These are phyloP conservation scores for Drosophila gunungcola DNA, from an alignment of 1,140 invertebrate species.

Conservation along the genomic window DNA sequence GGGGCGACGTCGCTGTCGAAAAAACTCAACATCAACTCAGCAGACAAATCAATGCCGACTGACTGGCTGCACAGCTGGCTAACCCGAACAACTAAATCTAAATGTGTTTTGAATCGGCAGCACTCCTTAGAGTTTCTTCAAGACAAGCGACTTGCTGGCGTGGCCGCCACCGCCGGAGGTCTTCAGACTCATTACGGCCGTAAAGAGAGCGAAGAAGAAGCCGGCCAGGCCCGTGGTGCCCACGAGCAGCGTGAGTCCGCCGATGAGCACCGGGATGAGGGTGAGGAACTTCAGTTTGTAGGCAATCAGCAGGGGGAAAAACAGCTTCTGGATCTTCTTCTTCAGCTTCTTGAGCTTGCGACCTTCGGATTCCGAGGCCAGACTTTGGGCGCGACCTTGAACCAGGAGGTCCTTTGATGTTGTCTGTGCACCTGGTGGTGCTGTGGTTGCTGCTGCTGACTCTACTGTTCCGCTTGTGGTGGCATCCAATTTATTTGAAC, in stretches of 20 bases:
- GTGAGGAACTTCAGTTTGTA: conserved; percentile 94
- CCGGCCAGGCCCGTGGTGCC: conserved; percentile 91
- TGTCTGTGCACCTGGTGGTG: neutral
- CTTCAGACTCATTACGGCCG: conserved; percentile 87
- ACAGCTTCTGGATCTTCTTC: conserved; percentile 88
- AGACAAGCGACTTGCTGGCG: conserved; percentile 69
- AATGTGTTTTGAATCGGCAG: conserved; percentile 7
- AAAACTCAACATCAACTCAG: conserved; percentile 17
- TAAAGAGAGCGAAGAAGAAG: conserved; percentile 94
- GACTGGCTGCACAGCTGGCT: neutral
- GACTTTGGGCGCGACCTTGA: conserved; percentile 66
- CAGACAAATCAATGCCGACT: conserved; percentile 11
- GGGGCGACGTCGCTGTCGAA: conserved; percentile 15
- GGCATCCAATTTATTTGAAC: conserved; percentile 47
- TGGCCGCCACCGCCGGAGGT: conserved; percentile 56
- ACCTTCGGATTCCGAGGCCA: conserved; percentile 40
- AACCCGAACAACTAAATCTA: conserved; percentile 33
- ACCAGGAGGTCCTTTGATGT: conserved; percentile 65
- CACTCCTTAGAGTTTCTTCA: conserved; percentile 69
- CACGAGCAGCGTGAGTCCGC: conserved; percentile 89
- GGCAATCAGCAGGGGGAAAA: conserved; percentile 90
- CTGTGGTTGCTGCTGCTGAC: neutral
- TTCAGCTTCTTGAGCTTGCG: conserved; percentile 85
- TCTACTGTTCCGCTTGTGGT: neutral
- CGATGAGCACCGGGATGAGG: conserved; percentile 90